Evolutionary conservation across 2,113 vertebrate genomes (phyloP), one percentile per base, ranked within the genome.

Genomic region (Trematomus loennbergii): DNA sequence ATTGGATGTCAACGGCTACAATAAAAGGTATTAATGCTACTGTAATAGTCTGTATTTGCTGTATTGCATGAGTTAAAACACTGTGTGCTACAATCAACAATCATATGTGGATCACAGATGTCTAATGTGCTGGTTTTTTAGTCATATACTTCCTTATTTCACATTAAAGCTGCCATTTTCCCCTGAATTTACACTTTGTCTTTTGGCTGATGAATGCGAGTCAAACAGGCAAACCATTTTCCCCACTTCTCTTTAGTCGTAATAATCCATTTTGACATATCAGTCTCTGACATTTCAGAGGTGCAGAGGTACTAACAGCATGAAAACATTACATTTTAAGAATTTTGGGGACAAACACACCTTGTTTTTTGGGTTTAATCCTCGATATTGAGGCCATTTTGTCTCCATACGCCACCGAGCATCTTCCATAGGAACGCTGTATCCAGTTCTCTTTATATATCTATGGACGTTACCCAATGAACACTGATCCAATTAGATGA

Each of bases 31-130:
- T 22, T 36, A n/a, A n/a, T n/a, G 40, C 9, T 59, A 12, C 15
- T 45, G 16, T 40, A 49, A 55, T 22, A 2, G 2, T 22, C 22
- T 22, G 22, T 22, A 2, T 22, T 22, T 2, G 2, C 22, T 22
- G 22, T 22, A 22, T 22, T 22, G 22, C 22, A 22, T 22, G 2
- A 22, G 22, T 22, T 22, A 22, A 22, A 22, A 22, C 22, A 2
- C 22, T 22, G 22, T 40, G 12, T 50, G 6, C 71, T 29, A 10
- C 16, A 29, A 13, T 40, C 65, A 55, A 54, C 13, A 46, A 70
- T 25, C 79, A 88, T 79, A 77, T 80, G 79, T 53, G 48, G 53
- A 36, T 54, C 71, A 57, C 79, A 77, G 75, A 80, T 88, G 83
- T 70, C 22, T 64, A 13, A 63, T 40, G 64, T 16, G 4, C 43